Percentiles rank a stretch among this genome's conserved stretches.
Conservation (phyloP, 2,797 vertebrate species). For the Zenarchopterus dispar region DNA sequence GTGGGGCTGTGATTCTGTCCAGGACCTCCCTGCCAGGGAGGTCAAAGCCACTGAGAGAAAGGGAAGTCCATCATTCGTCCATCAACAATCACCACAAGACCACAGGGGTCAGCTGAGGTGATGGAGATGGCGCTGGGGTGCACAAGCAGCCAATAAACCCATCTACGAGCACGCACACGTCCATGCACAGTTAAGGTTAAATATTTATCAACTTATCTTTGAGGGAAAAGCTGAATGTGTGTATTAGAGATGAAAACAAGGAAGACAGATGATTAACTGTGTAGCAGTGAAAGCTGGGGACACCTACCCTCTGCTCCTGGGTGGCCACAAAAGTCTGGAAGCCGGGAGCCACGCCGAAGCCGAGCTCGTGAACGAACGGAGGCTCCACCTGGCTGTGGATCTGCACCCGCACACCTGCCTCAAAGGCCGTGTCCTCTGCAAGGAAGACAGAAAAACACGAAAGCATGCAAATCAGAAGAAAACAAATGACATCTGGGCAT, state of each 20-base stretch:
- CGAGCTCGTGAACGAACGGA: constrained; percentile 95
- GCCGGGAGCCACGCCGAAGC: constrained; percentile 97
- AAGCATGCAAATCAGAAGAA: constrained; percentile 6
- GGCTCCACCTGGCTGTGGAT: constrained; percentile 98
- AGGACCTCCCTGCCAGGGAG: constrained; percentile 52
- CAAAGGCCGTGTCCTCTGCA: constrained; percentile 96
- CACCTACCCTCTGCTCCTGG: constrained; percentile 94
- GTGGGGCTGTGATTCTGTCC: constrained; percentile 18
- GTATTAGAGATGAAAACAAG: constrained; percentile 11
- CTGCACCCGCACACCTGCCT: constrained; percentile 97
- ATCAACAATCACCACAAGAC: constrained; percentile 34
- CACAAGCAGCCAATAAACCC: not conserved
- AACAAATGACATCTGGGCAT: too few species aligned
- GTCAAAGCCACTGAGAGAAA: constrained; percentile 45
- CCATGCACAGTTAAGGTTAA: constrained; percentile 7
- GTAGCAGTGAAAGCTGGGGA: constrained; percentile 14
- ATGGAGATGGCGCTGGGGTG: not conserved
- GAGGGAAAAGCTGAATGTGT: constrained; percentile 15
- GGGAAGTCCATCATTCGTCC: constrained; percentile 48
- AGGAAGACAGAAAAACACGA: constrained; percentile 11
- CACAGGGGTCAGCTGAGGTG: constrained; percentile 11
- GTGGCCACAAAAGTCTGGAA: constrained; percentile 99
- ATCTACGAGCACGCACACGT: not conserved
- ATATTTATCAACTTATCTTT: constrained; percentile 38
- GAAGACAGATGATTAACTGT: constrained; percentile 20